These are phyloP conservation scores for Limnothrissa miodon DNA, from an alignment of 2,113 vertebrate genomes.

Conservation along the genomic window DNA sequence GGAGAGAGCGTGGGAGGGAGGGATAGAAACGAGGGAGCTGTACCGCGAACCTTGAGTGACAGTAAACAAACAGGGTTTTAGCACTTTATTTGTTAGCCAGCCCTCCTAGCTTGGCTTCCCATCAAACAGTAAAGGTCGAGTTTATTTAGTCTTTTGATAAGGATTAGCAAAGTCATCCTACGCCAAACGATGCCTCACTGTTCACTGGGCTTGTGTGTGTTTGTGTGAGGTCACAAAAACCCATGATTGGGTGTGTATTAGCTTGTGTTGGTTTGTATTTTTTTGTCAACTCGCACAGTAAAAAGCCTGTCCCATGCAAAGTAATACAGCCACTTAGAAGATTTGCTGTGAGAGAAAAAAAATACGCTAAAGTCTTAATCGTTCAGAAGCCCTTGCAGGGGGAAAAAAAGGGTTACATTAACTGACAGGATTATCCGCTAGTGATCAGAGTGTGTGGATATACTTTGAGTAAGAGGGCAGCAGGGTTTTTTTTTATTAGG, in stretches of 20 bases:
- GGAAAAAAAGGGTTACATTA: slow-evolving; percentile 19
- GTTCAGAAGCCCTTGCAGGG: slow-evolving; percentile 18
- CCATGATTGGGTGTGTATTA: background rate
- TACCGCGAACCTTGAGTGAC: slow-evolving; percentile 36
- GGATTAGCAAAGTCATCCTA: slow-evolving; percentile 72
- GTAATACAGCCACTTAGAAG: slow-evolving; percentile 14
- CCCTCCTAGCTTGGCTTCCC: slow-evolving; percentile 57
- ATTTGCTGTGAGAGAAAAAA: slow-evolving; percentile 30
- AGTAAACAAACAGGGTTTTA: slow-evolving; percentile 59
- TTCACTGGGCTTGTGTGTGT: slow-evolving; percentile 14
- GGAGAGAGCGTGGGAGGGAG: slow-evolving; percentile 10
- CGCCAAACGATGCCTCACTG: slow-evolving; percentile 34
- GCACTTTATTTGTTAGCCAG: slow-evolving; percentile 56
- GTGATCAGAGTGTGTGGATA: slow-evolving; percentile 35
- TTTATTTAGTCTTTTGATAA: slow-evolving; percentile 79
- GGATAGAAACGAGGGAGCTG: slow-evolving; percentile 4
- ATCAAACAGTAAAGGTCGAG: slow-evolving; percentile 32
- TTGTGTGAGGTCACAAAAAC: slow-evolving; percentile 14
- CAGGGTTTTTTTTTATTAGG: slow-evolving; percentile 63
- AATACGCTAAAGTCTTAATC: slow-evolving; percentile 33
- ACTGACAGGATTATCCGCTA: slow-evolving; percentile 32
- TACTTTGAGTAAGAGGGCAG: slow-evolving; percentile 31
- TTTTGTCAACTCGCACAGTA: background rate
- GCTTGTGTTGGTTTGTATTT: background rate
- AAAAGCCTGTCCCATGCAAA: background rate